phyloP scores from a whole-genome alignment of 2,113 vertebrate species.

The Callithrix jacchus region DNA sequence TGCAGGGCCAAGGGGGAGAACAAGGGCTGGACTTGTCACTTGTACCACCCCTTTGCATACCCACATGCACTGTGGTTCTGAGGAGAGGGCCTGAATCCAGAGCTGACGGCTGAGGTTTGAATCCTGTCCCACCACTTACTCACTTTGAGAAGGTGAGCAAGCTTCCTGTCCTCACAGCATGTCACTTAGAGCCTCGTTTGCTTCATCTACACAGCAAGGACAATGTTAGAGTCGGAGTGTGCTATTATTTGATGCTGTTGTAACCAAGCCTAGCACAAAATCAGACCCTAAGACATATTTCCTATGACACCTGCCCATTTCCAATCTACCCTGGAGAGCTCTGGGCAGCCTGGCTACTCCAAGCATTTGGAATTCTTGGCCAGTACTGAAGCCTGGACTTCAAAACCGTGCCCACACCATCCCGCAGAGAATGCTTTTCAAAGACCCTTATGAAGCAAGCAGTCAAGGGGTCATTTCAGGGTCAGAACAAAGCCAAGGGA shows the following conservation, averaged over 20 bases:
- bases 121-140: fast-evolving
- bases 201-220: background rate
- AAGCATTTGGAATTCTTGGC: constrained; percentile 64
- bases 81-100: background rate
- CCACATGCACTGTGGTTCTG: fast-evolving
- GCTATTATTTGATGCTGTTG: fast-evolving
- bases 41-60: background rate
- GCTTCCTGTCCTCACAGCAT: background rate
- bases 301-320: background rate
- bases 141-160: fast-evolving
- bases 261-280: background rate
- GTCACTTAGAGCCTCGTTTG: background rate
- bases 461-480: constrained; percentile 76
- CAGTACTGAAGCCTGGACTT: constrained; percentile 62
- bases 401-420: constrained; percentile 64
- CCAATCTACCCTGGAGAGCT: background rate
- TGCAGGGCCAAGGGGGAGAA: too few species aligned
- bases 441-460: constrained; percentile 74
- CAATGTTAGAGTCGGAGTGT: fast-evolving
- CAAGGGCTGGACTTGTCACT: background rate
- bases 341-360: constrained; percentile 30
- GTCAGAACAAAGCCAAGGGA: constrained; percentile 80
- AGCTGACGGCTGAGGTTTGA: background rate
- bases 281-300: background rate
- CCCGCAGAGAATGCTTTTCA: constrained; percentile 77